Evolutionary conservation across 2,113 vertebrate species (phyloP).

Genomic region (Montifringilla adamsi): DNA sequence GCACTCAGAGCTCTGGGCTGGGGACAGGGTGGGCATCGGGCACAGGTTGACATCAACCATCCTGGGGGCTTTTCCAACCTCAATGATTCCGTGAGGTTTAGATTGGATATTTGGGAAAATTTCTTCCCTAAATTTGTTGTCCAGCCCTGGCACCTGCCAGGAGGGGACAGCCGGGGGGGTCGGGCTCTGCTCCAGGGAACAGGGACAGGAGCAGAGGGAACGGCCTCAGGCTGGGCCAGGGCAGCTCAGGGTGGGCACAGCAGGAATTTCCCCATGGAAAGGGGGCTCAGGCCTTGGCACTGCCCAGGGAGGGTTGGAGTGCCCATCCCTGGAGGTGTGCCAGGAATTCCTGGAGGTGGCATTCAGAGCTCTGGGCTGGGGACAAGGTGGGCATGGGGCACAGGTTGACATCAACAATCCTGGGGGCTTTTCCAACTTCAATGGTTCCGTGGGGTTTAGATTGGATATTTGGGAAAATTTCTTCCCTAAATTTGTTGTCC

Average conservation of each 20-base stretch:
- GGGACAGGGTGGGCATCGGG: too few relatives aligned
- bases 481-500: rapidly evolving
- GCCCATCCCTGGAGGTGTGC: background rate
- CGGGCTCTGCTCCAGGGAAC: background rate
- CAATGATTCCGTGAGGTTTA: too few relatives aligned
- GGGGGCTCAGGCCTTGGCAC: background rate
- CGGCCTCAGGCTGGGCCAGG: background rate
- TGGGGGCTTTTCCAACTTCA: background rate
- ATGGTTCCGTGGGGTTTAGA: background rate
- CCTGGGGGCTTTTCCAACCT: too few relatives aligned
- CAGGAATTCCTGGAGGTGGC: background rate
- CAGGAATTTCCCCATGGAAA: background rate
- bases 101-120: too few relatives aligned
- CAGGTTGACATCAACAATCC: too few relatives aligned
- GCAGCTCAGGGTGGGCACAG: background rate
- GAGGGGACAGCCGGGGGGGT: background rate
- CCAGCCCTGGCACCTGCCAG: too few relatives aligned
- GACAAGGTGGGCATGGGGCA: background rate
- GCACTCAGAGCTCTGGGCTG: background rate
- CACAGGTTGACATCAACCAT: too few relatives aligned
- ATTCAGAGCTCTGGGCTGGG: background rate
- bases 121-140: too few relatives aligned
- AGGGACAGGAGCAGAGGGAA: background rate
- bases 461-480: background rate
- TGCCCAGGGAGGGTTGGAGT: background rate